Base-by-base conservation (phyloP, 2,797 vertebrate species). In the Megalops cyprinoides region DNA sequence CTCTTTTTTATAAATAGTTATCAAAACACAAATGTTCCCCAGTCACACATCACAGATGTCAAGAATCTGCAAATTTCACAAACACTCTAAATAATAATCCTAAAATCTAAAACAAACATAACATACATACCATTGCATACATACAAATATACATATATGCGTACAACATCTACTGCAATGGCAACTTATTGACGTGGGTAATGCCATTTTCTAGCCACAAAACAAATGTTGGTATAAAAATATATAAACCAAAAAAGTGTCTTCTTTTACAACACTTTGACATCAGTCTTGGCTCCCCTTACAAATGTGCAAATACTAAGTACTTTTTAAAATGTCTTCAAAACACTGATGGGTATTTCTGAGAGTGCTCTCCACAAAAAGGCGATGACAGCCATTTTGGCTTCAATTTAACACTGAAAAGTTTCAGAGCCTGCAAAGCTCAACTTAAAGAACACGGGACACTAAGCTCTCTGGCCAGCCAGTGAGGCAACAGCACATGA, bases 71-170 rank as follows among this genome's bases (percentile, higher is more conserved):
- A 42, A 12, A 79, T 58, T 80, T 23, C 48, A 74, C 71, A 67
- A 25, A 53, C 77, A 46, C 58, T 79, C 77, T 77, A 83, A 81
- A 77, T 81, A 75, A 83, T 85, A 81, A 87, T 89, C 76, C 86
- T 81, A 82, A 76, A 84, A 86, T 83, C 91, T 80, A 85, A 85
- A 90, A 91, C 86, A 87, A 86, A 82, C 89, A 93, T 90, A 92
- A 91, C 90, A 86, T 89, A 90, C 85, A 89, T 80, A 87, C 84
- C 87, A 87, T 91, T 84, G 93, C 91, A 93, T 89, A 86, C 81
- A 85, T 91, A 93, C 93, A 92, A 91, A 94, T 94, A 93, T 94
- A 94, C 93, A 95, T 90, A 94, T 92, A 91, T 87, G 93, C 86
- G 92, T 92, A 91, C 91, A 90, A 90, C 91, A 87, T 90, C 88